These are phyloP conservation scores for Phyllotis vaccarum DNA, from an alignment of 2,797 vertebrate species.

Conservation along the genomic window DNA sequence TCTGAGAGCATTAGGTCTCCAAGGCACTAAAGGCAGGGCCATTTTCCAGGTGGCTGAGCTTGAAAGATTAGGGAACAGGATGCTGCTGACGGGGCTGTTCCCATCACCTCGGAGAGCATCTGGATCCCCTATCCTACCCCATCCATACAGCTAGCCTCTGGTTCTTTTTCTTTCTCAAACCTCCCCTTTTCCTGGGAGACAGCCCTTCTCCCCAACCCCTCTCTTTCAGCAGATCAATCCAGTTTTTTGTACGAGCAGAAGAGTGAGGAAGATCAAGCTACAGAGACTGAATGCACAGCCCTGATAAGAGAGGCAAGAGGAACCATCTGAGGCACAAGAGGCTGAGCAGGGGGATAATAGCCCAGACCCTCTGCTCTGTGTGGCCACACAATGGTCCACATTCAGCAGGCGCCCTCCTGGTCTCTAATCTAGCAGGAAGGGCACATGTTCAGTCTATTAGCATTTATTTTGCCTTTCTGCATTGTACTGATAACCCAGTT, in stretches of 20 bases:
- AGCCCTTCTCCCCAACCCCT: conserved; percentile 61
- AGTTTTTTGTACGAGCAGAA: conserved; percentile 77
- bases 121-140: not conserved
- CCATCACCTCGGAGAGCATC: not conserved
- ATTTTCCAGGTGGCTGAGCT: not conserved
- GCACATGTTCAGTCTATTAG: conserved; percentile 83
- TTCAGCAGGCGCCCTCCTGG: conserved; percentile 82
- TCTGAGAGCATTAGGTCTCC: not conserved
- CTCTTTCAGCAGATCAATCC: conserved; percentile 75
- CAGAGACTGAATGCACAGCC: conserved; percentile 83
- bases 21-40: not conserved
- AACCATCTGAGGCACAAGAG: conserved; percentile 80
- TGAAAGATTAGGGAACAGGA: not conserved
- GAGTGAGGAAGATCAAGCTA: conserved; percentile 79
- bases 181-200: not conserved
- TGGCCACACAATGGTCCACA: conserved; percentile 79
- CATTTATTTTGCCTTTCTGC: conserved; percentile 86
- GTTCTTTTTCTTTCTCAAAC: not conserved
- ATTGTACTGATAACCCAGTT: conserved; percentile 86
- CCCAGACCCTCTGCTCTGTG: conserved; percentile 81
- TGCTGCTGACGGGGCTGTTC: not conserved
- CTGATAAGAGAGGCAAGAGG: conserved; percentile 84
- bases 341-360: conserved; percentile 80
- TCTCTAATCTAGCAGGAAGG: conserved; percentile 86
- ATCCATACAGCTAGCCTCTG: not conserved